These are phyloP conservation scores for Polymixis flavicincta DNA, from an alignment of 2,888 invertebrate genomes.

Conservation along the genomic window DNA sequence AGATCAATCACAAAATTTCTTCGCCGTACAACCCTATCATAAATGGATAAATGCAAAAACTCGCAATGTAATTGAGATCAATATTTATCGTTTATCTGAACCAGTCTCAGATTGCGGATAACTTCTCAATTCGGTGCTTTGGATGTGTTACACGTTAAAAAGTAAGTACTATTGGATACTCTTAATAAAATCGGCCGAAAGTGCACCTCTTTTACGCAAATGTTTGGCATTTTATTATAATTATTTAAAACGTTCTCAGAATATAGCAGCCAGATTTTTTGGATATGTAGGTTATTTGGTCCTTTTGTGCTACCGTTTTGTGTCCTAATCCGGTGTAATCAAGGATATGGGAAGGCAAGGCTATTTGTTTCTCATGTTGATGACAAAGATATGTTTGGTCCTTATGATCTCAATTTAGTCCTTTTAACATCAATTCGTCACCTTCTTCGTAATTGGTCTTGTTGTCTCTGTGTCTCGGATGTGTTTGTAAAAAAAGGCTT, in stretches of 20 bases:
- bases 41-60: slow-evolving; percentile 53
- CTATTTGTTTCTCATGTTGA: slow-evolving; percentile 21
- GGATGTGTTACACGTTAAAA: slow-evolving; percentile 29
- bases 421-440: not conserved
- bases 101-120: slow-evolving; percentile 50
- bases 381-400: slow-evolving; percentile 21
- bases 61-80: slow-evolving; percentile 47
- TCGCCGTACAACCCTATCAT: slow-evolving; percentile 30
- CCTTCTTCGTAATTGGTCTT: not conserved
- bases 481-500: not conserved
- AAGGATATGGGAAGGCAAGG: slow-evolving; percentile 1
- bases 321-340: not conserved
- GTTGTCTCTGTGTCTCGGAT: not conserved
- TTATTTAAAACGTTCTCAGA: not conserved
- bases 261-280: not conserved
- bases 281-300: slow-evolving; percentile 12
- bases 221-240: slow-evolving; percentile 16
- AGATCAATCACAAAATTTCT: not conserved
- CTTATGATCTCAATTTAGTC: not conserved
- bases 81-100: slow-evolving; percentile 49
- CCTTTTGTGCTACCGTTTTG: slow-evolving; percentile 5
- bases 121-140: slow-evolving; percentile 46
- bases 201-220: slow-evolving; percentile 24
- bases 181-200: slow-evolving; percentile 26
- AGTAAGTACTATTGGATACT: slow-evolving; percentile 21